Conservation (phyloP, 1,140 invertebrate genomes). For the Diachasma alloeum region DNA sequence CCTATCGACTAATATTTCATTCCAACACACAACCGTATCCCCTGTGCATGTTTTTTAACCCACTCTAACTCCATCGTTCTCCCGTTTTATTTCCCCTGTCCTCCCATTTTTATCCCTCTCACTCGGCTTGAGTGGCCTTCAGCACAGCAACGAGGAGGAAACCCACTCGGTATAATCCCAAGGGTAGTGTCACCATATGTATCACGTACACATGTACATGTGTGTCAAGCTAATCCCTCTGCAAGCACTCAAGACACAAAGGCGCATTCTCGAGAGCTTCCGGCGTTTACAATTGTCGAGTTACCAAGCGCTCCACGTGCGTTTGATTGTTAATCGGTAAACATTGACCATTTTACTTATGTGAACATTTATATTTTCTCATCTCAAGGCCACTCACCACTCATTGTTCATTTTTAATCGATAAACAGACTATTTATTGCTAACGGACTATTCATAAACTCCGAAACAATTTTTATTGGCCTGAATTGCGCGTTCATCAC, state of each 20-base stretch:
- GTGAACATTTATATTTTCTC: neutral
- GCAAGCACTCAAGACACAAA: conserved; percentile 6
- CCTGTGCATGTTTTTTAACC: too few relatives aligned
- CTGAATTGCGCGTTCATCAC: conserved; percentile 34
- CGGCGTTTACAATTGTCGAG: neutral
- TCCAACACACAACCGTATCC: too few relatives aligned
- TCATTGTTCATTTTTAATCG: neutral
- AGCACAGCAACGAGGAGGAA: too few relatives aligned
- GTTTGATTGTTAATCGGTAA: neutral
- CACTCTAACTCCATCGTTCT: too few relatives aligned
- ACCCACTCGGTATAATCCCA: neutral
- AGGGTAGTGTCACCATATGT: neutral
- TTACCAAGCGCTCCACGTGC: neutral
- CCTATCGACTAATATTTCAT: too few relatives aligned
- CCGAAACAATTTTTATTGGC: neutral
- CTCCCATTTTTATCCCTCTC: too few relatives aligned
- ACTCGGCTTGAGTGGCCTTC: too few relatives aligned
- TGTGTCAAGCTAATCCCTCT: neutral
- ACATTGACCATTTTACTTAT: neutral
- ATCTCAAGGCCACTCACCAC: neutral
- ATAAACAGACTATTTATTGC: neutral
- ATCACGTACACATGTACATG: neutral
- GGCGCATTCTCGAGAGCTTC: neutral
- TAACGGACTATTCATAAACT: neutral
- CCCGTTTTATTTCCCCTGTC: too few relatives aligned